Conservation (phyloP, 2,888 invertebrate genomes). For the Leistus spinibarbis region DNA sequence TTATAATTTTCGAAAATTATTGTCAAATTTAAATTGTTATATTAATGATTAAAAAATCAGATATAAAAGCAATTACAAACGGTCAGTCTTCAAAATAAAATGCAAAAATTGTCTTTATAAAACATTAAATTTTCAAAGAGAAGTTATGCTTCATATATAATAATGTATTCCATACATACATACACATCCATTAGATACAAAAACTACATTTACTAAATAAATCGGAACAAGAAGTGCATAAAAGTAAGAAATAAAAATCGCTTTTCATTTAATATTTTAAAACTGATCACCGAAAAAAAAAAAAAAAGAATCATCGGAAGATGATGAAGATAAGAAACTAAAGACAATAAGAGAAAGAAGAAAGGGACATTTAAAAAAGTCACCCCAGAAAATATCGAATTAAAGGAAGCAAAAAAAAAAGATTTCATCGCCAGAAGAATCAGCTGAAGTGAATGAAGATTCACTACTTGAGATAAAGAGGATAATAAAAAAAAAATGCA, state of each 20-base stretch:
- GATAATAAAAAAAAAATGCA: too few species aligned
- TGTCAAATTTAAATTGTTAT: constrained; percentile 24
- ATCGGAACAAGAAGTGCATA: background rate
- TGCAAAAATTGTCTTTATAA: constrained; percentile 19
- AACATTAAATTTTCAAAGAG: too few species aligned
- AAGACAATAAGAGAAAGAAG: too few species aligned
- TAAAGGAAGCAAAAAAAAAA: too few species aligned
- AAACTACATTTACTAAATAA: background rate
- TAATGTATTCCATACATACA: background rate
- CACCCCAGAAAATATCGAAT: too few species aligned
- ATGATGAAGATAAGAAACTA: too few species aligned
- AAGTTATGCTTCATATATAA: background rate
- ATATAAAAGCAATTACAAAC: background rate
- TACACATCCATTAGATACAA: background rate
- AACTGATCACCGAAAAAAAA: background rate
- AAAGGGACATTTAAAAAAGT: too few species aligned
- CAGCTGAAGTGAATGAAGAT: too few species aligned
- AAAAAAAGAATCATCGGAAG: too few species aligned
- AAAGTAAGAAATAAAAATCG: background rate
- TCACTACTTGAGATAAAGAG: too few species aligned
- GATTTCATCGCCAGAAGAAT: too few species aligned
- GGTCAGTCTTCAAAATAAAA: constrained; percentile 29
- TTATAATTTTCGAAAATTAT: constrained; percentile 3
- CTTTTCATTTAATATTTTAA: background rate
- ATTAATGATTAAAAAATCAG: constrained; percentile 1